A percentile compares a stretch with the other conserved stretches of the same genome.
These are phyloP conservation scores for Discoglossus pictus DNA, from an alignment of 2,797 vertebrate genomes.

Conservation along the genomic window DNA sequence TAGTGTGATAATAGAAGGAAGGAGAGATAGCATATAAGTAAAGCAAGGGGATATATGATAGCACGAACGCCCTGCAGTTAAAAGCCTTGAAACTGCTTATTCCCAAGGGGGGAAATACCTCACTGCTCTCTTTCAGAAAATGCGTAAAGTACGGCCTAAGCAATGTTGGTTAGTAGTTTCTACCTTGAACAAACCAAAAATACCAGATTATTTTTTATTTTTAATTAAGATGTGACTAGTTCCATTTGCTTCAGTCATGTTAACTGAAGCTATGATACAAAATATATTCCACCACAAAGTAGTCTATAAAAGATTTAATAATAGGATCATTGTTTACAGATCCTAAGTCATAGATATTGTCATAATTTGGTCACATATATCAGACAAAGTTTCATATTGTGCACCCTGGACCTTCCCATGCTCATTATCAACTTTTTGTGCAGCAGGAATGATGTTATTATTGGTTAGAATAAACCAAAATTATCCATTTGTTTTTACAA, in stretches of 20 bases:
- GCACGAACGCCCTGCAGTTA: constrained; percentile 17
- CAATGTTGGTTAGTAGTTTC: constrained; percentile 15
- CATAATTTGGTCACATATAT: neutral
- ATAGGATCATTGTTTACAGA: neutral
- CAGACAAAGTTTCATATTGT: neutral
- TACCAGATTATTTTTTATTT: no score
- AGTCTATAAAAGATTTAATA: neutral
- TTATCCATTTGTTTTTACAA: no score
- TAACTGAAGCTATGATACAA: neutral
- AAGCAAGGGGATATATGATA: constrained; percentile 20
- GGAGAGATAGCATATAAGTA: constrained; percentile 19
- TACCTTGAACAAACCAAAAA: constrained; percentile 43
- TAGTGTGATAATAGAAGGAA: constrained; percentile 30
- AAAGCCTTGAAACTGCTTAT: constrained; percentile 65
- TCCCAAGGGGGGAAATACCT: constrained; percentile 64
- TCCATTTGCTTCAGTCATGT: neutral
- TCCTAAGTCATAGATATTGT: constrained; percentile 5
- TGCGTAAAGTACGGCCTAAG: constrained; percentile 7
- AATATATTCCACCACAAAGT: neutral
- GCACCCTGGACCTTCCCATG: constrained; percentile 13
- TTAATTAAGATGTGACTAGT: neutral
- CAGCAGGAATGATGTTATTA: neutral
- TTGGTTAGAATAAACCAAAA: no score
- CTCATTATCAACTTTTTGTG: neutral
- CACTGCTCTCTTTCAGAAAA: constrained; percentile 47